Percentiles rank a stretch among this genome's conserved stretches.
Conservation (phyloP, 2,113 vertebrate species). For the Zosterops pallidus region DNA sequence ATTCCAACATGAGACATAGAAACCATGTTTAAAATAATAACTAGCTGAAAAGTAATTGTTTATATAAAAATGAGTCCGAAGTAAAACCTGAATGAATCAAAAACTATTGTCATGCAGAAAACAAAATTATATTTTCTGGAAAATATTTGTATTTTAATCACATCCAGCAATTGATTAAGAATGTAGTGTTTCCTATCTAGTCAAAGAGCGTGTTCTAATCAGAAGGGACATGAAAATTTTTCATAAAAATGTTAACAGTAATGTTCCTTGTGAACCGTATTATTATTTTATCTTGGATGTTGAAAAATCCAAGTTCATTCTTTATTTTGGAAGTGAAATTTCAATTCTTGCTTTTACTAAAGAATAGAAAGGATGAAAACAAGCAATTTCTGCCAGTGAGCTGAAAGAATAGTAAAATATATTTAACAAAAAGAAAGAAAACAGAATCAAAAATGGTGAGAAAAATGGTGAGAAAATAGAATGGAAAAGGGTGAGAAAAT, state of each 20-base stretch:
- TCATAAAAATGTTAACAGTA: not conserved
- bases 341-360: not conserved
- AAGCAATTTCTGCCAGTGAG: not conserved
- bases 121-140: not conserved
- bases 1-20: not conserved
- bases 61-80: not conserved
- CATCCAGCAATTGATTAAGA: not conserved
- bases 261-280: not conserved
- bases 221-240: not conserved
- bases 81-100: not conserved
- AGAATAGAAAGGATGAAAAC: not conserved
- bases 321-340: not conserved
- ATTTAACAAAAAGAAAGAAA: not conserved
- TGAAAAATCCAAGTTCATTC: not conserved
- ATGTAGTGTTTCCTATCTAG: not conserved
- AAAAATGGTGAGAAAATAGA: not conserved
- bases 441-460: not conserved
- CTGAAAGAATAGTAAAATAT: not conserved
- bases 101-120: not conserved
- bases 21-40: not conserved
- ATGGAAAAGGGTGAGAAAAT: not conserved
- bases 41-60: not conserved
- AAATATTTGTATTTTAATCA: not conserved
- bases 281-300: not conserved
- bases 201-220: not conserved